Conservation (phyloP, 2,888 invertebrate species). For the Mantis religiosa region DNA sequence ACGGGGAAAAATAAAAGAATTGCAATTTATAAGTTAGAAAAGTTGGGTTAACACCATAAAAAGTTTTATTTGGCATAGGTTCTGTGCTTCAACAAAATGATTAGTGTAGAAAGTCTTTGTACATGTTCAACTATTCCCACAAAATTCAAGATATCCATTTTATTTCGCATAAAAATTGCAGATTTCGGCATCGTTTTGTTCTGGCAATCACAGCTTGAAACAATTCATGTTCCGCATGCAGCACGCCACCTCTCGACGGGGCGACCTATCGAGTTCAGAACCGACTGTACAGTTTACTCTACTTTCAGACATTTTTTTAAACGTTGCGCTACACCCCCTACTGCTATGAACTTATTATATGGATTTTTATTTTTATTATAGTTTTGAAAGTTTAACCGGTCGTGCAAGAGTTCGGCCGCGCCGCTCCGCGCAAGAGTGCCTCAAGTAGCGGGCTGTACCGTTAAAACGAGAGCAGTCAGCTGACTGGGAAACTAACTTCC, state of each 20-base stretch:
- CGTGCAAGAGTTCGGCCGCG: not conserved
- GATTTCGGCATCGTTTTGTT: too few relatives aligned
- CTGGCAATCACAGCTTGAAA: too few relatives aligned
- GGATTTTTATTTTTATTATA: conserved; percentile 6
- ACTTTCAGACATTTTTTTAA: conserved; percentile 8
- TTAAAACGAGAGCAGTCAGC: not conserved
- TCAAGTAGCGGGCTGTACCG: not conserved
- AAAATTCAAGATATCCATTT: too few relatives aligned
- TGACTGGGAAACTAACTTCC: not conserved
- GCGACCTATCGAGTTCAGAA: not conserved
- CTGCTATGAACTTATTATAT: conserved; percentile 13
- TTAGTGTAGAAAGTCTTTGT: too few relatives aligned
- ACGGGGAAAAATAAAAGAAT: too few relatives aligned
- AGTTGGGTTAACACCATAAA: too few relatives aligned
- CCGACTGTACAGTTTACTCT: conserved; percentile 11
- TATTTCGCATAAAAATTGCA: too few relatives aligned
- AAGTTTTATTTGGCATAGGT: too few relatives aligned
- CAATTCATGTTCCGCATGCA: not conserved
- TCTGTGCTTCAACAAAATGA: too few relatives aligned
- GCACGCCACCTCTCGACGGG: not conserved
- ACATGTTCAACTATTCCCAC: too few relatives aligned
- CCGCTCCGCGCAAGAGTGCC: not conserved
- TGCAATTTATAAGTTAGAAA: too few relatives aligned
- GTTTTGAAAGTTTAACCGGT: conserved; percentile 17
- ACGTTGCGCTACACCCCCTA: conserved; percentile 9